Conservation (phyloP, 2,797 vertebrate genomes). For the Hippocampus kuda region DNA sequence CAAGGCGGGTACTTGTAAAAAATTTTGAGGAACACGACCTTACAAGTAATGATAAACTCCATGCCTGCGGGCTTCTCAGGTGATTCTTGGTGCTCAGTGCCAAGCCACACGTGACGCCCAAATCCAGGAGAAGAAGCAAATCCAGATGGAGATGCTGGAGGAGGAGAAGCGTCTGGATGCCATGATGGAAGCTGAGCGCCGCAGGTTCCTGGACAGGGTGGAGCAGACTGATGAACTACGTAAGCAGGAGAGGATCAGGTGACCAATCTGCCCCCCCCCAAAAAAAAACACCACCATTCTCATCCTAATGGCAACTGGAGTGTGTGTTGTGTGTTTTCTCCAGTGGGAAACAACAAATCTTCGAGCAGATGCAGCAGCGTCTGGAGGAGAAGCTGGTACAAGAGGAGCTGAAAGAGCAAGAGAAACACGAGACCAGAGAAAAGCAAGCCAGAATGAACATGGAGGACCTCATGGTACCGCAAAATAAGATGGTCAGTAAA, state of each 20-base stretch:
- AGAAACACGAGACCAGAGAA: slow-evolving; percentile 65
- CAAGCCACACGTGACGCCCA: slow-evolving; percentile 79
- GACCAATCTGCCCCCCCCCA: not conserved
- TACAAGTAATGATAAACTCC: not conserved
- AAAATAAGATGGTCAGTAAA: not conserved
- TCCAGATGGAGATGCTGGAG: slow-evolving; percentile 61
- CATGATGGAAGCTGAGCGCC: slow-evolving; percentile 80
- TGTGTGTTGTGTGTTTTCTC: slow-evolving; percentile 1
- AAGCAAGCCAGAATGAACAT: slow-evolving; percentile 67
- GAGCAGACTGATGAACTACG: slow-evolving; percentile 63
- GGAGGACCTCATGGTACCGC: slow-evolving; percentile 73
- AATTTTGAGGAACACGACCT: not conserved
- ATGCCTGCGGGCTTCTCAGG: slow-evolving; percentile 45
- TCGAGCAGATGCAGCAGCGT: slow-evolving; percentile 72
- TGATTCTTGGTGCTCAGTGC: slow-evolving; percentile 77
- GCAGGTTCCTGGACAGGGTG: slow-evolving; percentile 62
- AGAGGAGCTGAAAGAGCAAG: slow-evolving; percentile 67
- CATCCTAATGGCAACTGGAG: not conserved
- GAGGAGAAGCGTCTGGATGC: slow-evolving; percentile 76
- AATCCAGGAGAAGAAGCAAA: slow-evolving; percentile 76
- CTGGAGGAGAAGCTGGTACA: slow-evolving; percentile 61
- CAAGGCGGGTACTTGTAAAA: too few relatives aligned
- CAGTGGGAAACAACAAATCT: slow-evolving; percentile 73
- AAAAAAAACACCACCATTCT: not conserved
- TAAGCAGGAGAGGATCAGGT: slow-evolving; percentile 72